A percentile compares a stretch with the other conserved stretches of the same genome.
Conservation (phyloP, 2,888 invertebrate genomes). For the Drosophila infuscata region DNA sequence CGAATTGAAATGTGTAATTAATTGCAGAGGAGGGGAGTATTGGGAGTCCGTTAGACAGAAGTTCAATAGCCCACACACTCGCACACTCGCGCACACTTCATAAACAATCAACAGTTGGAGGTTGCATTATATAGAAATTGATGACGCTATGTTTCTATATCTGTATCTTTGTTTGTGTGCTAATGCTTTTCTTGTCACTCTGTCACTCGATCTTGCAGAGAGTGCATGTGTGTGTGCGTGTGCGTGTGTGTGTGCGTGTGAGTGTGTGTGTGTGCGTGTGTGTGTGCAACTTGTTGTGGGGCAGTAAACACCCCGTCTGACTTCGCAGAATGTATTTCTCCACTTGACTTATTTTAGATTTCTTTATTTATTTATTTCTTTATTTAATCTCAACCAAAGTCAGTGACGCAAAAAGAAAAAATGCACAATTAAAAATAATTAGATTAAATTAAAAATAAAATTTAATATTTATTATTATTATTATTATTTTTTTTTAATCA, state of each 20-base stretch:
- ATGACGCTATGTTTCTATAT: constrained; percentile 6
- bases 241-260: no score
- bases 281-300: constrained; percentile 6
- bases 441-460: background rate
- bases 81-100: background rate
- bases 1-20: constrained; percentile 37
- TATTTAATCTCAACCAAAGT: background rate
- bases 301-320: background rate
- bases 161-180: constrained; percentile 1
- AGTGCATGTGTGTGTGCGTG: constrained; percentile 1
- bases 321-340: background rate
- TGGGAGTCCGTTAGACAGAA: background rate
- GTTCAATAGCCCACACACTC: background rate
- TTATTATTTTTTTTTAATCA: no score
- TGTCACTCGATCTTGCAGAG: constrained; percentile 1
- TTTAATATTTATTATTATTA: background rate
- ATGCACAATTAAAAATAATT: background rate
- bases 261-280: background rate
- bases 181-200: constrained; percentile 1
- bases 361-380: background rate
- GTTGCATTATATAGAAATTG: constrained; percentile 13
- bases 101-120: constrained; percentile 17
- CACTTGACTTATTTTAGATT: background rate
- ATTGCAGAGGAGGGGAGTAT: constrained; percentile 6
- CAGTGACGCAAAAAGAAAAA: background rate